Evolutionary conservation across 2,113 vertebrate species (phyloP), one percentile per base, ranked within the genome.

Genomic region (Psophia crepitans): DNA sequence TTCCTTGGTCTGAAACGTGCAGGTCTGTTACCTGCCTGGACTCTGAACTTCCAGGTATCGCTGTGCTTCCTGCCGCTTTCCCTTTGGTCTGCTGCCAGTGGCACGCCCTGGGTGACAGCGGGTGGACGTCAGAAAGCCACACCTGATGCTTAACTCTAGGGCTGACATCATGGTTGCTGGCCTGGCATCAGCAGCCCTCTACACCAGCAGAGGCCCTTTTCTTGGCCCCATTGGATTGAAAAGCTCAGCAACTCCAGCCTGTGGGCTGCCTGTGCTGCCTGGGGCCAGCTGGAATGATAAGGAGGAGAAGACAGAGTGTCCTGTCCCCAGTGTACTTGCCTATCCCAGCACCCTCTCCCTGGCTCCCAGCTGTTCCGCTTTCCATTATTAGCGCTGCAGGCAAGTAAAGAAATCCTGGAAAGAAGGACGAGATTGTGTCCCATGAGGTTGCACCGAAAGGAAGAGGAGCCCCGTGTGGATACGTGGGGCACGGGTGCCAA

Each of bases 401-500:
- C 28, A 44, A 26, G 65, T 84, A 65, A 93, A 76, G 20, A 85
- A 71, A 60, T 49, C 28, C 21, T 56, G 63, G 18, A 64, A 70
- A 87, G 61, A 54, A n/a, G 58, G 28, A 28, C 11, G 18, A 65
- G 54, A 33, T 60, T 44, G 28, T 33, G 84, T 81, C 63, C 57
- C 21, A 3, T 17, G 58, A 43, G 43, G 12, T 66, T 5, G 2
- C 20, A 49, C 32, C 26, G 51, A 57, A 73, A 66, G 56, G 51
- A 76, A 33, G 53, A 76, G 41, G 26, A 82, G 46, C 17, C 9
- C 35, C 0, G 1, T 11, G 35, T 37, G 46, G 35, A 28, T 24
- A 33, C 46, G 13, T 0, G 2, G 35, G 57, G n/a, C 32, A 15
- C 0, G 0, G 28, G 30, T 53, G 30, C 19, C 69, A 32, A 12